These are phyloP conservation scores for Toxotes lorentzi DNA, from an alignment of 2,797 vertebrate genomes.

Conservation along the genomic window DNA sequence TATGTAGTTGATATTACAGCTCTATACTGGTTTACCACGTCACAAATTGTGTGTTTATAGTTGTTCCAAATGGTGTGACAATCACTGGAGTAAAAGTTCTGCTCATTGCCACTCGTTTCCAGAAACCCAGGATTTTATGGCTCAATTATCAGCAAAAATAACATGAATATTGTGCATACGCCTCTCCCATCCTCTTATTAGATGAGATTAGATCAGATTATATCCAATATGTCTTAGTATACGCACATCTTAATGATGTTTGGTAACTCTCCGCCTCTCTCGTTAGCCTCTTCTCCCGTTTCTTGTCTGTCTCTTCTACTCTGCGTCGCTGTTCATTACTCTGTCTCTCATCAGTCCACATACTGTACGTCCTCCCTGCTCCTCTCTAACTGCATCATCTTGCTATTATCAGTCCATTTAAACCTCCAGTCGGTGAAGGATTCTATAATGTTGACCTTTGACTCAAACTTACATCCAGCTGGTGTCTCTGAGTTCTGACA, in stretches of 20 bases:
- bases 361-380: slow-evolving; percentile 5
- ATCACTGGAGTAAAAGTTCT: too few species aligned
- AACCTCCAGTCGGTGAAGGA: neutral
- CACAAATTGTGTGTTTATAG: too few species aligned
- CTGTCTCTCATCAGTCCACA: slow-evolving; percentile 41
- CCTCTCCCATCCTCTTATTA: neutral
- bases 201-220: neutral
- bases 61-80: too few species aligned
- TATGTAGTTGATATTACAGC: neutral
- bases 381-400: slow-evolving; percentile 33
- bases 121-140: neutral
- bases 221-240: neutral
- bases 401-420: slow-evolving; percentile 35
- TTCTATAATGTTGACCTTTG: neutral
- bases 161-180: too few species aligned
- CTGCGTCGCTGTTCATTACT: slow-evolving; percentile 27
- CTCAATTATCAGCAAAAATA: too few species aligned
- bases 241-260: slow-evolving; percentile 6
- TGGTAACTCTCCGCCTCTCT: slow-evolving; percentile 3
- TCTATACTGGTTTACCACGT: neutral
- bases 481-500: neutral
- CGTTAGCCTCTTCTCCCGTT: neutral
- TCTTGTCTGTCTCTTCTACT: neutral
- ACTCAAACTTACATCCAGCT: neutral
- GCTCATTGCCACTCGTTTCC: neutral